Conservation (phyloP, 2,113 vertebrate species). For the Puma concolor region DNA sequence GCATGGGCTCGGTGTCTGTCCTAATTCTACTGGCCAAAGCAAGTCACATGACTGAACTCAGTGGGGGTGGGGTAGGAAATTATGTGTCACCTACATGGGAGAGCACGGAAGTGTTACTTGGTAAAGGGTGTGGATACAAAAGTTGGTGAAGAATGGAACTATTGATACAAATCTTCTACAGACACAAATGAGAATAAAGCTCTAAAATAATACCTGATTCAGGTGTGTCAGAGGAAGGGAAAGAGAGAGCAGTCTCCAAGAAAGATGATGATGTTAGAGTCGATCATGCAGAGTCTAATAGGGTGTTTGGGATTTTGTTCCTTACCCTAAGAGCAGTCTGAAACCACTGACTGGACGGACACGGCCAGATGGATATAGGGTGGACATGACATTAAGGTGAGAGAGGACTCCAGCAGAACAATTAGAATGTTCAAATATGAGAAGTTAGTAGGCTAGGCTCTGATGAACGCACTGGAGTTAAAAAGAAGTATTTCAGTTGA, state of each 20-base stretch:
- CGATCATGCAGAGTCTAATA: not conserved
- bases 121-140: not conserved
- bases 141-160: not conserved
- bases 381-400: not conserved
- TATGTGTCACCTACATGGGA: not conserved
- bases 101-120: not conserved
- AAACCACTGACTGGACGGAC: not conserved
- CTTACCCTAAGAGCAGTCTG: not conserved
- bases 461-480: not conserved
- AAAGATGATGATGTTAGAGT: not conserved
- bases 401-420: not conserved
- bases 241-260: not conserved
- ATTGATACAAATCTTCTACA: not conserved
- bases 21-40: not conserved
- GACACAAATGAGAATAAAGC: not conserved
- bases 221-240: not conserved
- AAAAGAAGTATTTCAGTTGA: not conserved
- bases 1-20: not conserved
- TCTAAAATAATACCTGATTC: not conserved
- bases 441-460: not conserved
- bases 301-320: not conserved
- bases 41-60: not conserved
- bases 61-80: not conserved
- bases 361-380: not conserved
- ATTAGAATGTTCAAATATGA: not conserved